These are phyloP conservation scores for Heliconius nattereri DNA, from an alignment of 1,140 invertebrate species.

Conservation along the genomic window DNA sequence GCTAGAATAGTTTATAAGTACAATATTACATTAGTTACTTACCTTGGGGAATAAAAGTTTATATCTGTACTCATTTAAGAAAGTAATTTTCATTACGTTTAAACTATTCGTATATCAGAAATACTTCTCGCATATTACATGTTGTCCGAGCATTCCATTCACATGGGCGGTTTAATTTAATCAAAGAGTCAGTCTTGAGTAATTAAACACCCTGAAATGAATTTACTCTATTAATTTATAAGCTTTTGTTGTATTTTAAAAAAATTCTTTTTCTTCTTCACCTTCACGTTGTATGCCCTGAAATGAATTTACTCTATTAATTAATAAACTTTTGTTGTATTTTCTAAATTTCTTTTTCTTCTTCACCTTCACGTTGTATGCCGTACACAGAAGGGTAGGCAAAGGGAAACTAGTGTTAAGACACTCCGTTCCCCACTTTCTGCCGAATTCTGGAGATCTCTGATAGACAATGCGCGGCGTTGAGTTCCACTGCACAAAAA, in stretches of 20 bases:
- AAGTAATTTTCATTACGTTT: neutral
- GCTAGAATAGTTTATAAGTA: too few species aligned
- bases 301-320: neutral
- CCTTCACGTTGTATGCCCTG: neutral
- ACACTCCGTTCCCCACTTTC: too few species aligned
- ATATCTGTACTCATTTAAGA: neutral
- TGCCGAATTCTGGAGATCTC: too few species aligned
- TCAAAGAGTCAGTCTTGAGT: neutral
- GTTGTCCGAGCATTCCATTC: conserved; percentile 4
- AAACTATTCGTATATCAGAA: conserved; percentile 4
- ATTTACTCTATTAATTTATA: neutral
- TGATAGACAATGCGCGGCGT: too few species aligned
- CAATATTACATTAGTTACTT: neutral
- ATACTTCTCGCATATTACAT: conserved; percentile 6
- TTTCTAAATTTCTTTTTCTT: too few species aligned
- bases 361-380: too few species aligned
- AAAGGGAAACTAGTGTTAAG: too few species aligned
- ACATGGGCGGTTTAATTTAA: conserved; percentile 4
- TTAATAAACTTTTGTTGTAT: neutral
- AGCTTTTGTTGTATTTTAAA: neutral
- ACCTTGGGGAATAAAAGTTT: neutral
- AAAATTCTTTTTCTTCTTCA: too few species aligned
- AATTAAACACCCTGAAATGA: neutral
- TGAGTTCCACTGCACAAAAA: too few species aligned
- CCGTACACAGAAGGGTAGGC: too few species aligned